A percentile compares a stretch with the other conserved stretches of the same genome.
These are phyloP conservation scores for Chrysaora quinquecirrha DNA, from an alignment of 30 jellyfish, hydroid and myxozoan species.

Conservation along the genomic window DNA sequence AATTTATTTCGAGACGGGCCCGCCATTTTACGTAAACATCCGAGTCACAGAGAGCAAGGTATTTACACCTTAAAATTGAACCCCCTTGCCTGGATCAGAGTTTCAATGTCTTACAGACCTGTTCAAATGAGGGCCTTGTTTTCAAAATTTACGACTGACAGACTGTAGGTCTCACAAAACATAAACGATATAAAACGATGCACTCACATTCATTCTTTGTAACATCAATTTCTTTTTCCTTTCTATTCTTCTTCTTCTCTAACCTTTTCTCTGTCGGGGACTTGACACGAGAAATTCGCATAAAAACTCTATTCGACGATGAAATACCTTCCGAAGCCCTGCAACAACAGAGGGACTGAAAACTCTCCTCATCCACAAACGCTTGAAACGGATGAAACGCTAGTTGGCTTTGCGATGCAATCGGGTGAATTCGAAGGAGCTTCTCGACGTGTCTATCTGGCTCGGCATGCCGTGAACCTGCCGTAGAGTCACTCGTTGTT, in stretches of 20 bases:
- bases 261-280: conserved; percentile 42
- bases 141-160: too few species aligned
- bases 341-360: not conserved
- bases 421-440: conserved; percentile 28
- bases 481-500: too few species aligned
- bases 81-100: too few species aligned
- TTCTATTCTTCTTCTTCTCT: conserved; percentile 14
- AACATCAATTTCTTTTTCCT: not conserved
- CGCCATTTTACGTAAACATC: too few species aligned
- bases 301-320: not conserved
- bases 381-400: conserved; percentile 24
- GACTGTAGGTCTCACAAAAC: too few species aligned
- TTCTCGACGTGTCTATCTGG: conserved; percentile 15
- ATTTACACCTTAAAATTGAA: too few species aligned
- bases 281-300: conserved; percentile 6
- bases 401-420: not conserved
- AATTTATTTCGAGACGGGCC: too few species aligned
- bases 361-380: not conserved
- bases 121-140: too few species aligned
- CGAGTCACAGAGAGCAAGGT: too few species aligned
- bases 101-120: too few species aligned
- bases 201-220: not conserved
- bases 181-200: too few species aligned
- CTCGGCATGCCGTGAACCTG: too few species aligned
- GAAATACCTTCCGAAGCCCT: not conserved